Evolutionary conservation across 1,140 invertebrate species (phyloP).

Genomic region (Pemphigus obesinymphae): DNA sequence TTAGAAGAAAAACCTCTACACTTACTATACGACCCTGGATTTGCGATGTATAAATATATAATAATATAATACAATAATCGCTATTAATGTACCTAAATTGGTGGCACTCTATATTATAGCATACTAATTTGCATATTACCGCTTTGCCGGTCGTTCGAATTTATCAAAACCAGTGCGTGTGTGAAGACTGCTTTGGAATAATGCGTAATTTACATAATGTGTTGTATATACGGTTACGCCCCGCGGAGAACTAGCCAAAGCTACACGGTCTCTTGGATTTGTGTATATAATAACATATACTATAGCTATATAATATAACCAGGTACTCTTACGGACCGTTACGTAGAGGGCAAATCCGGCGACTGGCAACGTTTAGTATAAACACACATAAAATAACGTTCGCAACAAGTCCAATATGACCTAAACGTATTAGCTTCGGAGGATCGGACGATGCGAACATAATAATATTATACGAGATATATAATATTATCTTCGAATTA

Average conservation of each 20-base stretch:
- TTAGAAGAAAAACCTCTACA: not conserved
- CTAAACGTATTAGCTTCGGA: too few species aligned
- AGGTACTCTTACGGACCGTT: not conserved
- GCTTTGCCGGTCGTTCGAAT: not conserved
- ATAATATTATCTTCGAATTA: not conserved
- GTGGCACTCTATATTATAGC: not conserved
- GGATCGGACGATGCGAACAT: too few species aligned
- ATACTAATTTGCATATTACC: not conserved
- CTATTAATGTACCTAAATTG: conserved; percentile 11
- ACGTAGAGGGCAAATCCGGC: not conserved
- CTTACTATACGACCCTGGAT: not conserved
- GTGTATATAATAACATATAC: too few species aligned
- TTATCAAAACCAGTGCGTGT: conserved; percentile 2
- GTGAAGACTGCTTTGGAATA: not conserved
- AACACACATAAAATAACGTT: not conserved
- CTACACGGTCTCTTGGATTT: conserved; percentile 9
- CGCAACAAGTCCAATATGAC: not conserved
- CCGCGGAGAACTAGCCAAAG: conserved; percentile 22
- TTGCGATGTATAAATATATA: not conserved
- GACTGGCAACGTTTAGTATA: not conserved
- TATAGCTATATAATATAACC: too few species aligned
- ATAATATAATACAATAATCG: not conserved
- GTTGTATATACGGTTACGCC: conserved; percentile 28
- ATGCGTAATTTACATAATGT: conserved; percentile 35
- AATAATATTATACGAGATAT: not conserved